Base-by-base conservation (phyloP, 2,797 vertebrate species). In the Microctenopoma lineatum region DNA sequence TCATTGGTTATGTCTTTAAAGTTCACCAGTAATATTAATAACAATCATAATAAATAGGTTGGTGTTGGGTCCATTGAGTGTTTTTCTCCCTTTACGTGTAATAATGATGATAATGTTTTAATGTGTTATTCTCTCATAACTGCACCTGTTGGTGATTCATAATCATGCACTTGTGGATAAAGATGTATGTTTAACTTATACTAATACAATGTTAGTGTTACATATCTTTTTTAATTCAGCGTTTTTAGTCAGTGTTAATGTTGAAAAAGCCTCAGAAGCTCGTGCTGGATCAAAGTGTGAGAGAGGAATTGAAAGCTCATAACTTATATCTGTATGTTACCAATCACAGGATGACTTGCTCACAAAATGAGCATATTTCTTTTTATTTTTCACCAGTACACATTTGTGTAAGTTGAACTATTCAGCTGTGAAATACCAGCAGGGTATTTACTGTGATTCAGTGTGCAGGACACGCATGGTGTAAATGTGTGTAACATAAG, bases 321-420 rank as follows among this genome's bases (percentile, higher is more conserved):
- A 79, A 79, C 65, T 66, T 75, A 66, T 69, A 59, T 54, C 38
- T 68, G 72, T 59, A 47, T 14, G 60, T 67, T 66, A 73, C 36
- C 50, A 63, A 38, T 62, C 21, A 60, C 39, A 65, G 34, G 38
- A 51, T 36, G 44, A 21, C 21, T 21, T 21, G 21, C 21, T 21
- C 21, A 21, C 21, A 21, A 21, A 21, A 21, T 1, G 21, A 21
- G 21, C 21, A 21, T 21, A 21, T 21, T 21, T 21, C 21, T 21
- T 59, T 59, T 9, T 14, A 7, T 48, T 38, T 60, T 14, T 34
- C 6, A 36, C 29, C 34, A 61, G 26, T 15, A 16, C 11, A 36
- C 44, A 12, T 48, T 48, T 44, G 36, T 52, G 7, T 21, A 8
- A n/a, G 9, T 29, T 42, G 32, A 1, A n/a, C 25, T 14, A 5